A percentile compares a stretch with the other conserved stretches of the same genome.
These are phyloP conservation scores for Xenopus borealis DNA, from an alignment of 2,113 vertebrate species.

Conservation along the genomic window DNA sequence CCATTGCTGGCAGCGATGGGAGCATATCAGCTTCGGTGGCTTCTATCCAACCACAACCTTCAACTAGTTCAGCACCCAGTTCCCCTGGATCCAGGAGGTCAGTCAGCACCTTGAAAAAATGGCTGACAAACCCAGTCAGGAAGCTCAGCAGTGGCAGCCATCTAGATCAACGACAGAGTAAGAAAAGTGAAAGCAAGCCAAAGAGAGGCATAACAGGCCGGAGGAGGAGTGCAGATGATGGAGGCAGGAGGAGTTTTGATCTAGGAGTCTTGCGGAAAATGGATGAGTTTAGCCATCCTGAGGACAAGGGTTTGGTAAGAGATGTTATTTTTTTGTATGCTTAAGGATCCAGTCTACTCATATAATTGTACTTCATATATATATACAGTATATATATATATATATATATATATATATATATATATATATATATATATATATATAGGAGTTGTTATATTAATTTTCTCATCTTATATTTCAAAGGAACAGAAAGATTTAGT, in stretches of 20 bases:
- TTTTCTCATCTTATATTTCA: no score
- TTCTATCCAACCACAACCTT: conserved; percentile 76
- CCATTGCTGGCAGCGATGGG: conserved; percentile 82
- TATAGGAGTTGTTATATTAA: no score
- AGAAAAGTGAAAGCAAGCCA: conserved; percentile 66
- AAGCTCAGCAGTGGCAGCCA: conserved; percentile 68
- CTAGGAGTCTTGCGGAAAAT: conserved; percentile 57
- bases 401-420: no score
- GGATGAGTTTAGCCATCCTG: conserved; percentile 57
- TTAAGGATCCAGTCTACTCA: no score
- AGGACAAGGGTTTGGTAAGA: conserved; percentile 69
- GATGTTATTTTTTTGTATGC: background rate
- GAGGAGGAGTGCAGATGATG: conserved; percentile 46
- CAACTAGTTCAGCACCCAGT: conserved; percentile 78
- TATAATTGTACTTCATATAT: no score
- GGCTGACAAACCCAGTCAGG: conserved; percentile 80
- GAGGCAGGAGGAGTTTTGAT: conserved; percentile 61
- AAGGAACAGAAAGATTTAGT: no score
- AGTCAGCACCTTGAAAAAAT: conserved; percentile 80
- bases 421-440: no score
- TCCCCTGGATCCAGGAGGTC: conserved; percentile 78
- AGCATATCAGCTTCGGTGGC: conserved; percentile 84
- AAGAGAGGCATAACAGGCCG: conserved; percentile 47
- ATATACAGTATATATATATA: no score
- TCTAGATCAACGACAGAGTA: conserved; percentile 68